Evolutionary conservation across 2,888 invertebrate genomes (phyloP), one percentile per base, ranked within the genome.

Genomic region (Ametastegia equiseti): DNA sequence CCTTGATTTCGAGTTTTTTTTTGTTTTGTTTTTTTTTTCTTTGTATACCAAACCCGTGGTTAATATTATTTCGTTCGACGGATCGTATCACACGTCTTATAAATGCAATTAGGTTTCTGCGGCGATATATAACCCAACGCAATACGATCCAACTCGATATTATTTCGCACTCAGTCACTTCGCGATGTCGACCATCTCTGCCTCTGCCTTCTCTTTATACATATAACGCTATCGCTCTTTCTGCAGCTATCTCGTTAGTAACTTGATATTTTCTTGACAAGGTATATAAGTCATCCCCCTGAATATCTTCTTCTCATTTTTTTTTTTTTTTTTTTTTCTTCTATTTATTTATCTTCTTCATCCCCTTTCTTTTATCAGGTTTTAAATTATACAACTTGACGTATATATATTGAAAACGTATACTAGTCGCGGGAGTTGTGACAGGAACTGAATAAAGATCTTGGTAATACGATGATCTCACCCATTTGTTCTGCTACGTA

Each of bases 181-280:
- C 71, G 71, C 27, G 23, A 47, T 47, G 71, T 71, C 71, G 30
- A 63, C 30, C 27, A 30, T 30, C 45, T 42, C 71, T 19, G 11
- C 45, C 27, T 69, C 42, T 45, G 27, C 45, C 45, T 30, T 45
- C 45, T 30, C 27, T 15, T 45, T n/a, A 45, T 42, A 36, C 30
- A 60, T 6, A 42, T 42, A 6, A 42, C 42, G 39, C 45, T 36
- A 19, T 30, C n/a, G 19, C 6, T 33, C 13, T 15, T 36, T 50
- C 75, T 36, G 33, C 19, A 71, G 71, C 71, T 23, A 78, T 78
- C 78, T 78, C 60, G 78, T 78, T 78, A 78, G 78, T 78, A 78
- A 78, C 60, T 60, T 54, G 78, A 78, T 78, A 78, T 60, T 78
- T 78, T 78, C 75, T 75, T 7, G 50, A 54, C 75, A 54, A 75